phyloP scores from a whole-genome alignment of 1,140 invertebrate genomes.

The Heliconius hermathena region DNA sequence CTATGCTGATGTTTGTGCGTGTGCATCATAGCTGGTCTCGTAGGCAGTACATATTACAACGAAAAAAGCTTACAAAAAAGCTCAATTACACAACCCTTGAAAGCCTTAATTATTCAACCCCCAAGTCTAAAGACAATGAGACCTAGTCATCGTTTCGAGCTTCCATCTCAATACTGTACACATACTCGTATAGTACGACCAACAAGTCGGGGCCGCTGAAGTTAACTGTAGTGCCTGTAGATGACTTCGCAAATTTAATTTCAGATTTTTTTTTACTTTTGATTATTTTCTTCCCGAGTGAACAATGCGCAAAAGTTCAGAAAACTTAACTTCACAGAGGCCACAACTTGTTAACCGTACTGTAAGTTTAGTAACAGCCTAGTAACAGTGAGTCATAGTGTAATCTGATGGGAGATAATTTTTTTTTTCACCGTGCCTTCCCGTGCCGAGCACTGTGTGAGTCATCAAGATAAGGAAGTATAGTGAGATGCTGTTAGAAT shows the following conservation, averaged over 20 bases:
- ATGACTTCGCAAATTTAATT: no score
- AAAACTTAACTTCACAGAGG: no score
- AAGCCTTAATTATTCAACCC: slow-evolving; percentile 10
- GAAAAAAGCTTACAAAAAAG: not conserved
- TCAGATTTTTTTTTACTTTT: no score
- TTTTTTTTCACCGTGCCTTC: slow-evolving; percentile 67
- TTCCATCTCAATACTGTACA: not conserved
- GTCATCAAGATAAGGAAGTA: slow-evolving; percentile 56
- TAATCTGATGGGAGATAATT: slow-evolving; percentile 78
- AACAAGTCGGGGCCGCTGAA: no score
- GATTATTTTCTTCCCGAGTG: no score
- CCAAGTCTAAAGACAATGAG: not conserved
- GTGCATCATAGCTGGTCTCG: no score
- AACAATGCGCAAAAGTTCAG: no score
- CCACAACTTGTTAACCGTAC: no score
- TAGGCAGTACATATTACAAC: no score
- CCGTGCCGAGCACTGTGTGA: slow-evolving; percentile 72
- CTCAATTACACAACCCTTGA: not conserved
- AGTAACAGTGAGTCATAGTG: slow-evolving; percentile 45
- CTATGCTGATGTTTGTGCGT: no score
- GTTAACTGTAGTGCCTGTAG: no score
- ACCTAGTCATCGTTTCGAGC: not conserved
- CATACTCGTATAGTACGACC: no score
- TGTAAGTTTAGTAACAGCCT: slow-evolving; percentile 6
- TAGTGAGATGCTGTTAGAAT: slow-evolving; percentile 52